phyloP scores from a whole-genome alignment of 1,140 invertebrate genomes.

The Heliothis subflexa region DNA sequence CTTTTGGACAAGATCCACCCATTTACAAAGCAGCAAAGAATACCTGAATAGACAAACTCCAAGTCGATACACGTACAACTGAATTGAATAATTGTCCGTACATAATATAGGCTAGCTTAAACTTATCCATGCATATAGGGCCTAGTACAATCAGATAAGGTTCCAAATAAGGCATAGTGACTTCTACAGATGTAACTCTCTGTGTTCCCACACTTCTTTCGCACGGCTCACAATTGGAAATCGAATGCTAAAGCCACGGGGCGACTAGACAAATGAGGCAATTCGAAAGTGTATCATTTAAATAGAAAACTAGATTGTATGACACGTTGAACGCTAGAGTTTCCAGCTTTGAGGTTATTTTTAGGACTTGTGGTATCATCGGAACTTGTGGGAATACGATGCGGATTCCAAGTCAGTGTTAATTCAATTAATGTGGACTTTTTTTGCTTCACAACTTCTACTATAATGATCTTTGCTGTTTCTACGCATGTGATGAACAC shows the following conservation, averaged over 20 bases:
- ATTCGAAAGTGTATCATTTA: constrained; percentile 59
- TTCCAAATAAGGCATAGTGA: constrained; percentile 34
- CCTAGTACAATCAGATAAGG: constrained; percentile 26
- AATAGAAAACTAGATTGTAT: constrained; percentile 63
- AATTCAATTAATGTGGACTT: neutral
- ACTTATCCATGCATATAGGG: constrained; percentile 12
- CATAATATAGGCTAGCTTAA: constrained; percentile 3
- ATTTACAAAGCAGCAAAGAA: too few species aligned
- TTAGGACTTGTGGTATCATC: constrained; percentile 4
- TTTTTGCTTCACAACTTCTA: too few species aligned
- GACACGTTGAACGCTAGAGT: constrained; percentile 49
- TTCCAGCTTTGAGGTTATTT: constrained; percentile 15
- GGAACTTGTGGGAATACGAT: neutral
- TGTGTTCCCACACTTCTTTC: constrained; percentile 46
- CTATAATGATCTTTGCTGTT: neutral
- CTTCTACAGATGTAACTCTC: constrained; percentile 19
- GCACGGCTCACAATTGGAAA: constrained; percentile 49
- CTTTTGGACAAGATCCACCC: too few species aligned
- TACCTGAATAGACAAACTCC: too few species aligned
- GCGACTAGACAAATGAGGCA: constrained; percentile 54
- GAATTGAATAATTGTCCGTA: constrained; percentile 12
- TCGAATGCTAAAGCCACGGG: constrained; percentile 47
- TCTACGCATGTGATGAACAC: neutral
- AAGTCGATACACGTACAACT: neutral
- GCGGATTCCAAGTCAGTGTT: neutral